Conservation (phyloP, 2,797 vertebrate genomes). For the Agapornis canus region DNA sequence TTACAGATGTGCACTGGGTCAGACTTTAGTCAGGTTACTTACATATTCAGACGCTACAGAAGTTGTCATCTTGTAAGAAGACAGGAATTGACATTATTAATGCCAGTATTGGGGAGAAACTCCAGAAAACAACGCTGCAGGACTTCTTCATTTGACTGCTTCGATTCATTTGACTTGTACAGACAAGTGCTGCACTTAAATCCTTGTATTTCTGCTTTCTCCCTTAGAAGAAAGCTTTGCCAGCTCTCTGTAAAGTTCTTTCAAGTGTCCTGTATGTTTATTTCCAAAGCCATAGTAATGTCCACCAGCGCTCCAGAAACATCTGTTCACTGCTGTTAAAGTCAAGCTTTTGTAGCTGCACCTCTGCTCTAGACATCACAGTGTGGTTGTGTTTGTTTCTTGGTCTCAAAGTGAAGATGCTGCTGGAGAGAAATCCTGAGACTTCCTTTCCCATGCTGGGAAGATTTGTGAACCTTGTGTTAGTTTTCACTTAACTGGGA, state of each 20-base stretch:
- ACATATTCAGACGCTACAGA: not conserved
- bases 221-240: not conserved
- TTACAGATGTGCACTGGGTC: not conserved
- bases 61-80: not conserved
- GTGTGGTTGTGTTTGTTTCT: not conserved
- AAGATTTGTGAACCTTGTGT: not conserved
- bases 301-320: conserved; percentile 10
- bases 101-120: not conserved
- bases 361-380: not conserved
- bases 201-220: not conserved
- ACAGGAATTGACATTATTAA: not conserved
- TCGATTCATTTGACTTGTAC: not conserved
- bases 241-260: not conserved
- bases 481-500: not conserved
- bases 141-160: not conserved
- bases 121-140: not conserved
- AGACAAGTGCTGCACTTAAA: not conserved
- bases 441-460: not conserved
- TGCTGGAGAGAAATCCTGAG: not conserved
- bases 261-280: not conserved
- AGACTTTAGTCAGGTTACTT: not conserved
- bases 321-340: not conserved
- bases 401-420: not conserved
- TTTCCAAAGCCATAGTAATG: not conserved
- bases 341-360: not conserved